Base-by-base conservation (phyloP, 2,113 vertebrate genomes). In the Scartelaos histophorus region DNA sequence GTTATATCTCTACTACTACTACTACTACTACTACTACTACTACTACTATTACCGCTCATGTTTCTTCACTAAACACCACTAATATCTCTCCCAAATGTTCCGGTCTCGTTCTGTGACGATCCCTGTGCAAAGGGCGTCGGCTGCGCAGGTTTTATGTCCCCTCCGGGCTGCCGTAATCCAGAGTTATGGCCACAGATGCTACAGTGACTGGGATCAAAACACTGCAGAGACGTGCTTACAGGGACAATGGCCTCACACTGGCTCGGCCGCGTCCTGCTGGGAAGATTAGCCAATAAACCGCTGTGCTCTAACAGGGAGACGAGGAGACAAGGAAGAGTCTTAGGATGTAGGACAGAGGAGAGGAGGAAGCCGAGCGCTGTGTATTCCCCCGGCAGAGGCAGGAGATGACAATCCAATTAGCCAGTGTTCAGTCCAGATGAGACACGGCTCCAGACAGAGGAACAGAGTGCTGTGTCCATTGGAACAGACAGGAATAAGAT, bases 341-440 rank as follows among this genome's bases (percentile, higher is more conserved):
- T 65, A 74, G 16, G 53, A 78, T 70, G 70, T 70, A 61, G 73
- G 79, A 77, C 75, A 43, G 66, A 43, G 25, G 69, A 85, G 83
- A 81, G 75, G 74, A 81, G 65, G 53, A 79, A 17, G 66, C 65
- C 79, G 76, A 73, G 68, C 43, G 51, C 71, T 80, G 49, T 70
- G 80, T 82, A 85, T 84, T 85, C 88, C 80, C 86, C 68, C 16
- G 49, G 66, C 81, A 78, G 56, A 82, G 21, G 21, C 21, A 56
- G 79, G 78, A 90, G 80, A 85, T 84, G 84, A 89, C 84, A 89
- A 90, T 92, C 84, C 85, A 89, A 92, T 93, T 89, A 90, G 78
- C 1, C 22, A 60, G 38, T 61, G 49, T 25, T 15, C 57, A 54
- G 77, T 91, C 87, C 58, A 78, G 69, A 78, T 62, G 38, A 79